Evolutionary conservation across 2,113 vertebrate genomes (phyloP).

Genomic region (Platysteira castanea): DNA sequence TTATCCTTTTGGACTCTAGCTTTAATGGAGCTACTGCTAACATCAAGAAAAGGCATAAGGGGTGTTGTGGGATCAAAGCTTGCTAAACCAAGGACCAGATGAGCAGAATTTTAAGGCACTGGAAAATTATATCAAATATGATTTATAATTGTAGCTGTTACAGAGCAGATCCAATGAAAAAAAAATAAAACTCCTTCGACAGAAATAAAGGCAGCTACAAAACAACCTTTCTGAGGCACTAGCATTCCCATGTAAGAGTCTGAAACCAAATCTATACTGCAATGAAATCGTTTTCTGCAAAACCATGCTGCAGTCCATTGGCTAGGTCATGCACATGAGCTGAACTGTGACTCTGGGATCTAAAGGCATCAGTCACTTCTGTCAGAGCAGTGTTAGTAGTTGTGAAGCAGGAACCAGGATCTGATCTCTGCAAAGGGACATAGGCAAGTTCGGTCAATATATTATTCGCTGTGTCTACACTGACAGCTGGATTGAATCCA

Average conservation of each 20-base stretch:
- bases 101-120: neutral
- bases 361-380: constrained; percentile 36
- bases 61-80: neutral
- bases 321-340: neutral
- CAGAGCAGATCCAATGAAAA: neutral
- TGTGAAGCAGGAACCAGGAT: neutral
- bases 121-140: neutral
- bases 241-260: neutral
- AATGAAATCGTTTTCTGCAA: constrained; percentile 24
- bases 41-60: neutral
- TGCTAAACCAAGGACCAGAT: neutral
- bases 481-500: neutral
- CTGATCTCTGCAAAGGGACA: neutral
- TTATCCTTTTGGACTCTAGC: neutral
- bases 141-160: neutral
- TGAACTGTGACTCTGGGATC: constrained; percentile 17
- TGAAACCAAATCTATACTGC: constrained; percentile 6
- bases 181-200: neutral
- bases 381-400: constrained; percentile 11
- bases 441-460: neutral
- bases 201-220: neutral
- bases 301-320: constrained; percentile 1
- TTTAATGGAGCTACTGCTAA: neutral
- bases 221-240: neutral
- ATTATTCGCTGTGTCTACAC: neutral